Evolutionary conservation across 2,113 vertebrate species (phyloP), one percentile per base, ranked within the genome.

Genomic region (Paramormyrops kingsleyae): DNA sequence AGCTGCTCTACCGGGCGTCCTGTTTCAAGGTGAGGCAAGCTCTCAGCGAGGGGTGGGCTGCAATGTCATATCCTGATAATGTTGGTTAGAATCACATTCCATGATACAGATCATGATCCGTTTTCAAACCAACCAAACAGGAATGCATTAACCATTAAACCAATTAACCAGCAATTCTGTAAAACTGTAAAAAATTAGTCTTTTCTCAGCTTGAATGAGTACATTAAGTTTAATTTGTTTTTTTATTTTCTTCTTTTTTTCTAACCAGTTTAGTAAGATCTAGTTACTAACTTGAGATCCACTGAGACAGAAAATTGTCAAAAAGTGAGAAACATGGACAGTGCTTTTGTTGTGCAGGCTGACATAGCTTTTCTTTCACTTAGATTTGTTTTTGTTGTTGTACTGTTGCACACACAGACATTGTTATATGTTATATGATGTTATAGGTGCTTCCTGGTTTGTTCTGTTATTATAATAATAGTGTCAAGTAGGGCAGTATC

Each of bases 1-100:
- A 99, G 95, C 97, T 99, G 92, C 96, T 99, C 91, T 99, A 99
- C 96, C 96, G 98, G 92, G 98, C 98, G 88, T 99, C 98, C 35
- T 99, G 98, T 96, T 99, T 99, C 94, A 99, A 99, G 97, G 98
- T 98, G 52, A 87, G 31, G 44, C 24, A 12, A 15, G 0, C 80
- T 47, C 42, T 94, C n/a, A 27, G 9, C 10, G 10, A 13, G 62
- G n/a, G 62, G 27, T 70, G 62, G n/a, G n/a, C 62, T 4, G n/a
- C 9, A 31, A 1, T 70, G n/a, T 70, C n/a, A 31, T 12, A 70
- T 27, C n/a, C n/a, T 1, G 1, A 66, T 12, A 4, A 10, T 27
- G 12, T 66, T 27, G 62, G 24, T 66, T 66, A n/a, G 59, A 62
- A 62, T 62, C 59, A 9, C 59, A n/a, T 3, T 8, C 53, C 21